Conservation (phyloP, 2,113 vertebrate genomes). For the Chinchilla lanigera region DNA sequence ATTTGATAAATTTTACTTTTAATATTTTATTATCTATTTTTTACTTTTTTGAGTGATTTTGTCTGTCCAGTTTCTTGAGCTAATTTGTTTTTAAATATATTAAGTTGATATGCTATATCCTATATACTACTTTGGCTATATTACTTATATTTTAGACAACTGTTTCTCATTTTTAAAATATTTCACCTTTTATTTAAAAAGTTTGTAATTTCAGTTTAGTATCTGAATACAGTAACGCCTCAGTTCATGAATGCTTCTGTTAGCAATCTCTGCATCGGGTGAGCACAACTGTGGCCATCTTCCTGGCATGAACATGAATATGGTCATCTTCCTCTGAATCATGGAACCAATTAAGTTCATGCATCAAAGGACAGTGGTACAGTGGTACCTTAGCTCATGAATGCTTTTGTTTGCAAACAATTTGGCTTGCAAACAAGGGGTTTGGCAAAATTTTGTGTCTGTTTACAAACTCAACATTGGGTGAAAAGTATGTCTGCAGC, state of each 20-base stretch:
- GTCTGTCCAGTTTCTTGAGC: neutral
- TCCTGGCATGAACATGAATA: neutral
- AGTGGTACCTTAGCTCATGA: neutral
- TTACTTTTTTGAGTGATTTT: constrained; percentile 11
- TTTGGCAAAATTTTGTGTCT: neutral
- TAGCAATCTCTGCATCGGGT: neutral
- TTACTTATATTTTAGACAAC: constrained; percentile 12
- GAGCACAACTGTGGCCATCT: neutral
- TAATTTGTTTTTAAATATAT: neutral
- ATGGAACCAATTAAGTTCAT: neutral
- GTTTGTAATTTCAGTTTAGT: constrained; percentile 1
- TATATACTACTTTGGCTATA: neutral
- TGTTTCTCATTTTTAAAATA: constrained; percentile 13
- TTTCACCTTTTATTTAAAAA: constrained; percentile 32
- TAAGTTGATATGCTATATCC: neutral
- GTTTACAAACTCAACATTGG: neutral
- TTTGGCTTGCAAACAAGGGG: neutral
- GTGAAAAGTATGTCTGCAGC: neutral
- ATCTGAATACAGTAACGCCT: neutral
- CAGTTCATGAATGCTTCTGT: neutral
- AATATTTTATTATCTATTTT: neutral
- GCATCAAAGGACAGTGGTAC: neutral
- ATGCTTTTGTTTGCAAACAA: neutral
- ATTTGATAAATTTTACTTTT: neutral
- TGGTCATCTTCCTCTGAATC: neutral